Conservation (phyloP, 2,888 invertebrate species). For the Lasioglossum figueresi region DNA sequence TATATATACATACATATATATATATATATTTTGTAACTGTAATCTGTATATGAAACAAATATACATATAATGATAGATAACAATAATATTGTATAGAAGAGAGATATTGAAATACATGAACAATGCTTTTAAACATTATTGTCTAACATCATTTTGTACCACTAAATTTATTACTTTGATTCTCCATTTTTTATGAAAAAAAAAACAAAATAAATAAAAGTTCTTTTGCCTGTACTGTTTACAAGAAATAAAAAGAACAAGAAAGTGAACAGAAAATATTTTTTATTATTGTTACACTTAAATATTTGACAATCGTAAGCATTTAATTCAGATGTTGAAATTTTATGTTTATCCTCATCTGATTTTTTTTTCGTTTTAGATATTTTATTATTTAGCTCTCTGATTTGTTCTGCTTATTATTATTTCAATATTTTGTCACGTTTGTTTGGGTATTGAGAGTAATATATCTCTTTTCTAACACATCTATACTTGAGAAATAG, state of each 20-base stretch:
- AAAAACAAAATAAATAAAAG: conserved; percentile 10
- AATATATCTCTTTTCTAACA: conserved; percentile 80
- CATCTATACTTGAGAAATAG: conserved; percentile 51
- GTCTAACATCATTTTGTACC: conserved; percentile 83
- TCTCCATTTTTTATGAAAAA: conserved; percentile 66
- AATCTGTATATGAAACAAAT: conserved; percentile 82
- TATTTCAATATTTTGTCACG: conserved; percentile 50
- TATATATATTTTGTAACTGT: conserved; percentile 83
- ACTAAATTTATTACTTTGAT: conserved; percentile 79
- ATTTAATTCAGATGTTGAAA: conserved; percentile 42
- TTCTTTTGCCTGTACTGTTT: conserved; percentile 58
- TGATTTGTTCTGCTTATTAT: conserved; percentile 58
- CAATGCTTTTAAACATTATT: conserved; percentile 83
- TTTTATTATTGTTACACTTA: conserved; percentile 40
- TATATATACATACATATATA: conserved; percentile 68
- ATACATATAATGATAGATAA: conserved; percentile 82
- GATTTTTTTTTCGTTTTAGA: conserved; percentile 57
- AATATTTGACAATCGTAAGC: conserved; percentile 40
- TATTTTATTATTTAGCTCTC: conserved; percentile 58
- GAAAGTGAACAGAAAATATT: conserved; percentile 23
- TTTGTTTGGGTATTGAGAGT: conserved; percentile 56
- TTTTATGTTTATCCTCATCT: conserved; percentile 58
- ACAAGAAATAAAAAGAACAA: conserved; percentile 15
- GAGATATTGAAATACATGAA: conserved; percentile 84
- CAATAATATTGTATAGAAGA: conserved; percentile 83